A percentile compares a stretch with the other conserved stretches of the same genome.
Evolutionary conservation across 2,113 vertebrate genomes (phyloP).

Genomic region (Panurus biarmicus): DNA sequence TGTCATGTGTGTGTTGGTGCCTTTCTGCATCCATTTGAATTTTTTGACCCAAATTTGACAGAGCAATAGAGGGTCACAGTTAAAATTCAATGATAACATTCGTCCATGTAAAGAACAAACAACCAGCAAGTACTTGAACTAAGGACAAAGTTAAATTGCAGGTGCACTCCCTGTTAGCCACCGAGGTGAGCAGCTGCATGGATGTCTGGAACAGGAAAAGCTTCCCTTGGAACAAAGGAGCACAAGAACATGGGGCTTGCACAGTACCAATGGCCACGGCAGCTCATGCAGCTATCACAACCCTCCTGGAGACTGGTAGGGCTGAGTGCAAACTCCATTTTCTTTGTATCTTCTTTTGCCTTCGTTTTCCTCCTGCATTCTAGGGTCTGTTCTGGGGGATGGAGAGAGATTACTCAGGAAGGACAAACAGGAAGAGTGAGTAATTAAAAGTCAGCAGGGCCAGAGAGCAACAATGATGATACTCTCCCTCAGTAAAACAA

Average conservation of each 20-base stretch:
- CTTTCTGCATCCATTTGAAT: neutral
- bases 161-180: neutral
- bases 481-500: neutral
- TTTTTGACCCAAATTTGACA: neutral
- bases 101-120: neutral
- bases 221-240: neutral
- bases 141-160: neutral
- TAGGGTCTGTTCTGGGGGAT: neutral
- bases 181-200: neutral
- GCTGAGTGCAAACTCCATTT: neutral
- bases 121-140: neutral
- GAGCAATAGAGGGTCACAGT: neutral
- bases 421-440: neutral
- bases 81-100: neutral
- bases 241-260: neutral
- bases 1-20: neutral
- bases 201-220: neutral
- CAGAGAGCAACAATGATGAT: neutral
- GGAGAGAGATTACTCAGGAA: neutral
- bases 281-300: neutral
- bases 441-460: neutral
- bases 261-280: neutral
- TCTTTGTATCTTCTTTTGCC: neutral
- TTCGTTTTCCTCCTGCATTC: neutral
- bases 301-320: fast-evolving